These are phyloP conservation scores for Macropus fuliginosus DNA, from an alignment of 2,797 vertebrate species.

Conservation along the genomic window DNA sequence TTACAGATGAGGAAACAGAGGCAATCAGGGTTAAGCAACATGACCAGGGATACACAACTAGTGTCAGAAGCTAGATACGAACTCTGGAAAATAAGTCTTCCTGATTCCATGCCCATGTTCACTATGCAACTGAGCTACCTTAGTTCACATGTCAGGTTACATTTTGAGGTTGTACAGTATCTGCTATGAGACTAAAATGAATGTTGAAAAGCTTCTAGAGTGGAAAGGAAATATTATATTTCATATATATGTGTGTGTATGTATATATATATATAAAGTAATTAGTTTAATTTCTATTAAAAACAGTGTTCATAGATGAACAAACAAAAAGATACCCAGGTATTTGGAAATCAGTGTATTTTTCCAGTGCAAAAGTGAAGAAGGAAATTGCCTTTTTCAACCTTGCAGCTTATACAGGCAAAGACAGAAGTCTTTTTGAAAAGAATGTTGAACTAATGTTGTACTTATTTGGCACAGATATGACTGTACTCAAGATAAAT, in stretches of 20 bases:
- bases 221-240: slow-evolving; percentile 75
- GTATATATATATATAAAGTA: slow-evolving; percentile 52
- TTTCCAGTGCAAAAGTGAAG: neutral
- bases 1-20: neutral
- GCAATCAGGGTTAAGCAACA: neutral
- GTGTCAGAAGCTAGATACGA: neutral
- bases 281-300: slow-evolving; percentile 87
- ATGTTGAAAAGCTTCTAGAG: slow-evolving; percentile 73
- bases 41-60: neutral
- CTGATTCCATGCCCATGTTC: neutral
- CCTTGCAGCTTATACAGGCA: neutral
- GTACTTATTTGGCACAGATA: neutral
- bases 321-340: neutral
- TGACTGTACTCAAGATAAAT: neutral
- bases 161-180: slow-evolving; percentile 69
- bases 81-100: neutral
- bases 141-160: neutral
- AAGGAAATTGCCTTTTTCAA: neutral
- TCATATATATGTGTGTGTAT: slow-evolving; percentile 68
- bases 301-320: slow-evolving; percentile 59
- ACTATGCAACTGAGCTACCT: neutral
- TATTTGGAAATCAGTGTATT: neutral
- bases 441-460: neutral
- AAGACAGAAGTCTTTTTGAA: neutral
- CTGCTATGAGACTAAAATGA: slow-evolving; percentile 68